Conservation (phyloP, 2,113 vertebrate species). For the Melanotaenia duboulayi region DNA sequence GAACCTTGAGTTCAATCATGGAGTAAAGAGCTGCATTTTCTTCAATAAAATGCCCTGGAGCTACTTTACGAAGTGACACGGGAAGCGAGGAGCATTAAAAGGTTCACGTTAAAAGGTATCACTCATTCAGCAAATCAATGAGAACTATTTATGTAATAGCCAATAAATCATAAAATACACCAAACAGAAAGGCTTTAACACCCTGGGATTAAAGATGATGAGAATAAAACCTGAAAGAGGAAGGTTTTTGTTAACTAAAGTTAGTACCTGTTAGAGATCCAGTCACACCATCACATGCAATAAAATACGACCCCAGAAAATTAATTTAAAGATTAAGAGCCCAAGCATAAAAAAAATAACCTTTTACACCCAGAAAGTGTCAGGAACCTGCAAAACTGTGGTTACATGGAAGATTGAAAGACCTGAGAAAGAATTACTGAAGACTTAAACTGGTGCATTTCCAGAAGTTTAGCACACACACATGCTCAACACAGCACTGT, state of each 20-base stretch:
- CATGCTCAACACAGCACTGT: no score
- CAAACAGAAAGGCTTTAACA: not conserved
- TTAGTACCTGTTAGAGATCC: conserved; percentile 20
- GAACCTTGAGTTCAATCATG: conserved; percentile 2
- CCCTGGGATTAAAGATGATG: not conserved
- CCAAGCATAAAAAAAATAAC: not conserved
- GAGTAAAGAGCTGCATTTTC: not conserved
- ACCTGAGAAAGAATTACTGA: not conserved
- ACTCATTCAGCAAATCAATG: not conserved
- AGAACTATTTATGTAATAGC: not conserved
- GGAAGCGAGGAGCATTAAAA: not conserved
- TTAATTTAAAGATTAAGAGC: not conserved
- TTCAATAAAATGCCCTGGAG: not conserved
- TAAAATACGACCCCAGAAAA: not conserved
- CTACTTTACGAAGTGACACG: no score
- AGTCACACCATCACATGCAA: conserved; percentile 28
- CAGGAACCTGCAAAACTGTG: conserved; percentile 20
- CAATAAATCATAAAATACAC: not conserved
- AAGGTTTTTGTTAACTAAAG: conserved; percentile 10
- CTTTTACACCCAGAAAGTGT: not conserved
- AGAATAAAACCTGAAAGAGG: conserved; percentile 13
- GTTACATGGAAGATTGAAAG: not conserved
- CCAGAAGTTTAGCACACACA: no score
- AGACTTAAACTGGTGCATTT: not conserved
- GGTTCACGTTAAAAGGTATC: not conserved